Base-by-base conservation (phyloP, 2,113 vertebrate genomes). In the Carlito syrichta region DNA sequence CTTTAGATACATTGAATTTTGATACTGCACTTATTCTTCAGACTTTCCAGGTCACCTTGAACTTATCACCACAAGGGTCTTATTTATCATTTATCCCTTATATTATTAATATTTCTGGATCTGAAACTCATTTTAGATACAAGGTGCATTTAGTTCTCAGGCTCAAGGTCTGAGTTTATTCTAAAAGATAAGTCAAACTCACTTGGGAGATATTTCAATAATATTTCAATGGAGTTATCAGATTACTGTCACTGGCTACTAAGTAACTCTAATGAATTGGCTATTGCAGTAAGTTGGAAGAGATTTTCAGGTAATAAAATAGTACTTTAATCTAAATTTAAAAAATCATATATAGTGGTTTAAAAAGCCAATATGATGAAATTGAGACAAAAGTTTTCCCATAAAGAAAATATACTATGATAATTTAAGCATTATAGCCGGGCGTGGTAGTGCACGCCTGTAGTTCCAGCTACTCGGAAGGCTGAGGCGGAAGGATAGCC, bases 351-450 rank as follows among this genome's bases (percentile, higher is more conserved):
- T 32, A 20, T 3, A 83, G 5, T 93, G 43, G 17, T 48, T 85
- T 91, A 81, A 71, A 90, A 91, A 95, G 54, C 14, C 71, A 94
- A 35, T 68, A 62, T 52, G 38, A 87, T 56, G 20, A 96, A 93
- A 93, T 1, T 30, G 19, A 81, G 62, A 87, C 20, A 92, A 62
- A 96, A 66, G 35, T 7, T 68, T 88, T 86, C 25, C 35, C 63
- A 23, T 50, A 48, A 83, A 93, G 79, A 85, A 92, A 62, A 89
- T 8, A 78, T n/a, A 68, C 19, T 35, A 11, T 50, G 78, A 35
- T 93, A 91, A 60, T 86, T 38, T 71, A 82, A 32, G 25, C 25
- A 50, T 79, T 66, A 60, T n/a, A n/a, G n/a, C n/a, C n/a, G n/a
- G n/a, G n/a, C n/a, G n/a, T n/a, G n/a, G n/a, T n/a, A n/a, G n/a